Evolutionary conservation across 2,797 vertebrate species (phyloP), one percentile per base, ranked within the genome.

Genomic region (Myripristis jacobus): DNA sequence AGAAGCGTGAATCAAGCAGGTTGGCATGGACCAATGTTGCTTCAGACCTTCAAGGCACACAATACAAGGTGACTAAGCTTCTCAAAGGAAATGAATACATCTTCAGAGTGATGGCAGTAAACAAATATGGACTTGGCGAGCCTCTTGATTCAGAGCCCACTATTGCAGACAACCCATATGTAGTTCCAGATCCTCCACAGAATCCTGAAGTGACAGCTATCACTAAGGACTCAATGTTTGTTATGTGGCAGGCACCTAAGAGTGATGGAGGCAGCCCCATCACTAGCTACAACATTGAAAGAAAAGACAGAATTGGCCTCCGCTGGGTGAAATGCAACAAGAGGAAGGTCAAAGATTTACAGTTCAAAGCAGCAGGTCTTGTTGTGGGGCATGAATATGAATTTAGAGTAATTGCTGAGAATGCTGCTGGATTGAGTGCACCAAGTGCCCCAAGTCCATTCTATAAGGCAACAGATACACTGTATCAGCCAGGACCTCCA

Each of bases 281-380:
- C 84, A 97, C 91, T 47, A 96, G 94, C 85, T 99, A 99, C 74
- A 94, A 96, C 70, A 92, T 99, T 83, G 97, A 99, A 91, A 95
- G 95, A 41, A 96, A 96, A 87, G 98, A 99, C 77, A 96, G 88
- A 87, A 68, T 94, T 53, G 95, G 97, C 52, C 93, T 97, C 2
- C 96, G 96, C 29, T 99, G 98, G 98, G 93, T 99, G 62, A 99
- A 98, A 92, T 99, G 97, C 86, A 99, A 98, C 91, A 98, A 96
- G 86, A 95, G 92, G 36, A 94, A 92, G 70, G 93, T 98, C 48
- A 98, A 95, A 82, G 97, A 98, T 69, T 92, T 99, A 69, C 95
- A 97, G 70, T 99, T 94, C 66, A 99, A 96, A 91, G 96, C 95
- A 38, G 92, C 95, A 74, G 95, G 95, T 62, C 94, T 99, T 79